Base-by-base conservation (phyloP, 2,888 invertebrate genomes). In the Tetragnatha montana region DNA sequence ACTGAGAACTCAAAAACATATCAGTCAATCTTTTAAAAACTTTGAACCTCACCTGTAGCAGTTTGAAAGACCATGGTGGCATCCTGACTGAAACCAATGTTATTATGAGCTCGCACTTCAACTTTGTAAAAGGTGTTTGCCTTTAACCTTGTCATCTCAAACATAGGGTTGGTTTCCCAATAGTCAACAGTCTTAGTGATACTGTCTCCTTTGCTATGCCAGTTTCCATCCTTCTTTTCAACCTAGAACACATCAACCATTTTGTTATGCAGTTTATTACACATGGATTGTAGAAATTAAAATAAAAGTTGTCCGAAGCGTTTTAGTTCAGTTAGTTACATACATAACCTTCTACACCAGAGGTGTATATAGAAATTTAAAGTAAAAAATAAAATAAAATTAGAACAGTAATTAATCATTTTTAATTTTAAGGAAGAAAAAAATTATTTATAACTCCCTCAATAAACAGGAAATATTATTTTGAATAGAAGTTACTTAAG, bases 51-150 rank as follows among this genome's bases (percentile, higher is more conserved):
- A 97, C 97, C 97, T 95, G 96, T 95, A 93, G 97, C 96, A 91
- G 98, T 98, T 94, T 96, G 97, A 93, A 98, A 95, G 93, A 96
- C 95, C 92, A 97, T 95, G 93, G 96, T 95, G 73, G 96, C 96
- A 0, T 97, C 96, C 90, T 95, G 94, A 92, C 98, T 97, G 94
- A 94, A 96, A 88, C 98, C 98, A 91, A 98, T 96, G 47, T 95
- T 94, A 94, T 98, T 98, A 93, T 96, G 96, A 75, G 98, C 98
- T 92, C 95, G 95, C 88, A 98, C 94, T 93, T 97, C 96, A 93
- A 97, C 96, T 93, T 95, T 95, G 94, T 98, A 98, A 92, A 95
- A 95, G 7, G 97, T 96, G 93, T 97, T 96, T 0, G 97, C 95
- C 84, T 94, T 94, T 22, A 98, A 95, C 19, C 95, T 94, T 91